Conservation (phyloP, 2,797 vertebrate genomes). For the Tenualosa ilisha region DNA sequence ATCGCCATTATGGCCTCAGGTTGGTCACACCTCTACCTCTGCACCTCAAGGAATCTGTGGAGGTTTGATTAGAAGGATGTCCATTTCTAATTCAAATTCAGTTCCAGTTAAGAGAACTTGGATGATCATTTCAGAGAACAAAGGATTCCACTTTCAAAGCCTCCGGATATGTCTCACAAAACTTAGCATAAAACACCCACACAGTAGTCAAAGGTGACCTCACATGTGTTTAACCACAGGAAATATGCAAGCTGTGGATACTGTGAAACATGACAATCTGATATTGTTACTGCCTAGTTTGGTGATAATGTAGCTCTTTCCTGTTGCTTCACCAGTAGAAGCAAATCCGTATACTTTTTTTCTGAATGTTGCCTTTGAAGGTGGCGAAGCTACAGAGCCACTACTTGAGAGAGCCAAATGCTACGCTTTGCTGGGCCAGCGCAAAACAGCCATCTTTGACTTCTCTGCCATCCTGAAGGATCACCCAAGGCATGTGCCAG, state of each 20-base stretch:
- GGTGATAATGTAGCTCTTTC: neutral
- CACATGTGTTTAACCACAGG: neutral
- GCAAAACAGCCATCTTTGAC: slow-evolving; percentile 93
- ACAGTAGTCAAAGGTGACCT: neutral
- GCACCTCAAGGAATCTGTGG: neutral
- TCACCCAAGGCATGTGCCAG: slow-evolving; percentile 76
- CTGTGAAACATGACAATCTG: neutral
- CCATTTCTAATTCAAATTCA: neutral
- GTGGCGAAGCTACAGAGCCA: slow-evolving; percentile 77
- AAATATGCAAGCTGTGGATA: neutral
- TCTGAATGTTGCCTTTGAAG: slow-evolving; percentile 62
- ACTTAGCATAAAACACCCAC: neutral
- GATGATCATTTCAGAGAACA: neutral
- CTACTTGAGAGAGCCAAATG: slow-evolving; percentile 86
- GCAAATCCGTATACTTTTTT: neutral
- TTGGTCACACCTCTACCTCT: slow-evolving; percentile 46
- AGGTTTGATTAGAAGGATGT: neutral
- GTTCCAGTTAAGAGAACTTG: neutral
- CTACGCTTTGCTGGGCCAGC: slow-evolving; percentile 85
- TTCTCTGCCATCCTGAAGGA: slow-evolving; percentile 84
- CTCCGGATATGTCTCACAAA: neutral
- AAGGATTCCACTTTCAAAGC: neutral
- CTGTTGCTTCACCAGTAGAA: neutral
- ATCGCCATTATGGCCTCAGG: slow-evolving; percentile 92
- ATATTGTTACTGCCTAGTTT: neutral